Evolutionary conservation across 2,113 vertebrate genomes (phyloP).

Genomic region (Datnioides undecimradiatus): DNA sequence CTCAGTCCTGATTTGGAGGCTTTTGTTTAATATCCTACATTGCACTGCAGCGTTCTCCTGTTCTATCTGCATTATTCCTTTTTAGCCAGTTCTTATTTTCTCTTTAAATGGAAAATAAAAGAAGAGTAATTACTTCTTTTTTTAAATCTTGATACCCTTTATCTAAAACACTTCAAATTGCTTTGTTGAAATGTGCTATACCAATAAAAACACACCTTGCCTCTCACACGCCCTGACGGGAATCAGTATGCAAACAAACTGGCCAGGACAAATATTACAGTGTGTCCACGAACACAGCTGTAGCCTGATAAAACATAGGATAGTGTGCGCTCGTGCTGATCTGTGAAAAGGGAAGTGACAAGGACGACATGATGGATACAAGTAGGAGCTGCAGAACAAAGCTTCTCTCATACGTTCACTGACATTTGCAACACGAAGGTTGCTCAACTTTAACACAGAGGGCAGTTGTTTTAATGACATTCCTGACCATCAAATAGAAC

Average conservation of each 20-base stretch:
- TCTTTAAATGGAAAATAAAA: too few relatives aligned
- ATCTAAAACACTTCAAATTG: too few relatives aligned
- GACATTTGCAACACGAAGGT: neutral
- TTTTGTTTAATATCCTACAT: too few relatives aligned
- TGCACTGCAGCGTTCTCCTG: too few relatives aligned
- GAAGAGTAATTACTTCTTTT: too few relatives aligned
- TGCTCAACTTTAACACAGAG: neutral
- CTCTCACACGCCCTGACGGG: neutral
- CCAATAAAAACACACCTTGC: too few relatives aligned
- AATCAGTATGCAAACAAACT: constrained; percentile 28
- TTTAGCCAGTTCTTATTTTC: too few relatives aligned
- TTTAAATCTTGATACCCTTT: too few relatives aligned
- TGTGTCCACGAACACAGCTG: neutral
- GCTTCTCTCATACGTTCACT: accelerated
- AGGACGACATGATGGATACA: neutral
- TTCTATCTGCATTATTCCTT: too few relatives aligned
- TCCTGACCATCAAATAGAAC: too few relatives aligned
- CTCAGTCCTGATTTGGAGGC: too few relatives aligned
- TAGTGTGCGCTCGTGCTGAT: neutral
- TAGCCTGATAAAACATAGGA: neutral
- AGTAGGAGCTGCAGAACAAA: neutral
- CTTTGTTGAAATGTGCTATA: too few relatives aligned
- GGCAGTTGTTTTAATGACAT: neutral
- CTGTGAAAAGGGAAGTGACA: neutral
- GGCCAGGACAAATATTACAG: constrained; percentile 2